A percentile compares a stretch with the other conserved stretches of the same genome.
Evolutionary conservation across 2,888 invertebrate genomes (phyloP).

Genomic region (Macrophya alboannulata): DNA sequence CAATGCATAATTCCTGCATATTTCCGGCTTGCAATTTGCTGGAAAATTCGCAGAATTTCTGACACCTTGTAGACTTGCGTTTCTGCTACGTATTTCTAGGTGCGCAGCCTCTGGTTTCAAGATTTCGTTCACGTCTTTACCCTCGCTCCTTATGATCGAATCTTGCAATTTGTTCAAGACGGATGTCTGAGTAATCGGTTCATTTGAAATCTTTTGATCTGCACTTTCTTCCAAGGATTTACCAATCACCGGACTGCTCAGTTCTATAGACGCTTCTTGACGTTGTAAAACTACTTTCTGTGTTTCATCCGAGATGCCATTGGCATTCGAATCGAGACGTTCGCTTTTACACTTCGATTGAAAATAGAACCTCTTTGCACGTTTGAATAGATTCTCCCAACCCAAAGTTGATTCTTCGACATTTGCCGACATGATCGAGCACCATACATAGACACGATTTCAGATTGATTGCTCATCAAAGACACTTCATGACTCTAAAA

Average conservation of each 20-base stretch:
- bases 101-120: constrained; percentile 19
- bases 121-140: constrained; percentile 30
- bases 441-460: not conserved
- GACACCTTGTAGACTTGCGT: constrained; percentile 8
- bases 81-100: not conserved
- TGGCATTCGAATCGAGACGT: not conserved
- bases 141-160: not conserved
- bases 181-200: not conserved
- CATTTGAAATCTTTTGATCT: constrained; percentile 6
- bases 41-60: not conserved
- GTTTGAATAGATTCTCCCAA: constrained; percentile 25
- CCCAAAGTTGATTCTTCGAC: not conserved
- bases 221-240: not conserved
- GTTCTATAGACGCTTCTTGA: constrained; percentile 4
- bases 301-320: not conserved
- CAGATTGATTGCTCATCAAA: not conserved
- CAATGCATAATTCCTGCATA: constrained; percentile 19
- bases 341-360: not conserved
- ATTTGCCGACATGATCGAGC: constrained; percentile 17
- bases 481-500: not conserved
- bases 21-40: not conserved
- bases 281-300: not conserved
- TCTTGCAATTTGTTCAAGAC: not conserved
- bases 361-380: constrained; percentile 1
- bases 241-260: not conserved